These are phyloP conservation scores for Drosophila tanythrix DNA, from an alignment of 2,888 invertebrate genomes.

Conservation along the genomic window DNA sequence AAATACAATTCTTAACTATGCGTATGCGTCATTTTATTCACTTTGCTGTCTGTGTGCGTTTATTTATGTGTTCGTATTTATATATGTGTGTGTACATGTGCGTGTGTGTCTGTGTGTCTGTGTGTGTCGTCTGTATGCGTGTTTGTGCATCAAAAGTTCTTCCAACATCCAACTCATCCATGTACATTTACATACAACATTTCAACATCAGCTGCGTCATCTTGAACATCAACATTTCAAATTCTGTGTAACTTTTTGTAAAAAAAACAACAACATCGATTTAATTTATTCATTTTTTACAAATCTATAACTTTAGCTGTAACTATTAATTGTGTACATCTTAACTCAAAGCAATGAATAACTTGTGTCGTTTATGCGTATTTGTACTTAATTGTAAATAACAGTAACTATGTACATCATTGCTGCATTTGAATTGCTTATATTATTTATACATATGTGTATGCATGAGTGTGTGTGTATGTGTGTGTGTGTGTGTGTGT, in stretches of 20 bases:
- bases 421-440: slow-evolving; percentile 39
- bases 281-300: slow-evolving; percentile 10
- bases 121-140: slow-evolving; percentile 7
- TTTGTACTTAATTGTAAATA: slow-evolving; percentile 37
- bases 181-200: slow-evolving; percentile 12
- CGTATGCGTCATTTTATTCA: slow-evolving; percentile 59
- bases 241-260: slow-evolving; percentile 3
- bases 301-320: slow-evolving; percentile 4
- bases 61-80: slow-evolving; percentile 34
- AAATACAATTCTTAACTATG: slow-evolving; percentile 37
- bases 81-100: slow-evolving; percentile 9
- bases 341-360: slow-evolving; percentile 22
- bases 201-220: slow-evolving; percentile 7
- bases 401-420: slow-evolving; percentile 14
- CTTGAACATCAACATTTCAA: slow-evolving; percentile 5
- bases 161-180: slow-evolving; percentile 11
- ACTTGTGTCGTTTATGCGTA: slow-evolving; percentile 28
- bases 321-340: slow-evolving; percentile 19
- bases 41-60: slow-evolving; percentile 57
- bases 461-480: neutral
- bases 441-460: slow-evolving; percentile 8
- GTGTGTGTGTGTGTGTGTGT: neutral
- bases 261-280: neutral
- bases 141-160: slow-evolving; percentile 8
- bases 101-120: neutral